These are phyloP conservation scores for Nebria ingens DNA, from an alignment of 1,140 invertebrate genomes.

Conservation along the genomic window DNA sequence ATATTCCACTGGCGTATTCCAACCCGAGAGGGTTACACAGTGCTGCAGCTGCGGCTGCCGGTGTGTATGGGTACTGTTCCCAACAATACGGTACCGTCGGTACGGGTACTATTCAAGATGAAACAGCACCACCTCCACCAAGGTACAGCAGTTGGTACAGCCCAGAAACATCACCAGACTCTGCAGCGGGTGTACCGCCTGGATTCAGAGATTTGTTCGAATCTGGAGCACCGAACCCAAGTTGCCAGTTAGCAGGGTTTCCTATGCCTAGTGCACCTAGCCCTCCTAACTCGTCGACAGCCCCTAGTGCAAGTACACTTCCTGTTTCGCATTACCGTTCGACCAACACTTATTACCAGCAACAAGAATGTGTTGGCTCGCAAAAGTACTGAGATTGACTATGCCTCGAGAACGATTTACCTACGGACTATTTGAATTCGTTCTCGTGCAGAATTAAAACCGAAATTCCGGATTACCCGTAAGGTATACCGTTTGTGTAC, in stretches of 20 bases:
- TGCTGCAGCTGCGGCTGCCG: slow-evolving; percentile 37
- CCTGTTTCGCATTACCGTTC: slow-evolving; percentile 23
- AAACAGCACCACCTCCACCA: slow-evolving; percentile 38
- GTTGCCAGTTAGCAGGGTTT: slow-evolving; percentile 47
- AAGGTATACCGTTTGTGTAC: no score
- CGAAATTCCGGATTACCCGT: neutral
- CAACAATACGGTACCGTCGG: slow-evolving; percentile 37
- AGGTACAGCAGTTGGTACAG: slow-evolving; percentile 43
- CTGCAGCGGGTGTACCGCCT: slow-evolving; percentile 36
- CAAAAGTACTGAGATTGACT: slow-evolving; percentile 30
- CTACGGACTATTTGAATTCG: neutral
- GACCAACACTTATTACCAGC: slow-evolving; percentile 43
- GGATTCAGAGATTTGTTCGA: slow-evolving; percentile 32
- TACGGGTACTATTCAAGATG: slow-evolving; percentile 12
- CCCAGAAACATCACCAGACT: slow-evolving; percentile 42
- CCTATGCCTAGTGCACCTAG: slow-evolving; percentile 42
- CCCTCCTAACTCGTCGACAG: slow-evolving; percentile 38
- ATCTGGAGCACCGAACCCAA: slow-evolving; percentile 30
- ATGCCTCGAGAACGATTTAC: slow-evolving; percentile 1
- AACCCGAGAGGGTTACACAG: slow-evolving; percentile 34
- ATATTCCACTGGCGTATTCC: slow-evolving; percentile 12
- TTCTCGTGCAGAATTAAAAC: neutral
- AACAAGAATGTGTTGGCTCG: slow-evolving; percentile 33
- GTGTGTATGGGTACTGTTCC: slow-evolving; percentile 32
- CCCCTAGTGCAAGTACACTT: no score